phyloP scores from a whole-genome alignment of 2,113 vertebrate genomes.

The Hemibagrus wyckioides region DNA sequence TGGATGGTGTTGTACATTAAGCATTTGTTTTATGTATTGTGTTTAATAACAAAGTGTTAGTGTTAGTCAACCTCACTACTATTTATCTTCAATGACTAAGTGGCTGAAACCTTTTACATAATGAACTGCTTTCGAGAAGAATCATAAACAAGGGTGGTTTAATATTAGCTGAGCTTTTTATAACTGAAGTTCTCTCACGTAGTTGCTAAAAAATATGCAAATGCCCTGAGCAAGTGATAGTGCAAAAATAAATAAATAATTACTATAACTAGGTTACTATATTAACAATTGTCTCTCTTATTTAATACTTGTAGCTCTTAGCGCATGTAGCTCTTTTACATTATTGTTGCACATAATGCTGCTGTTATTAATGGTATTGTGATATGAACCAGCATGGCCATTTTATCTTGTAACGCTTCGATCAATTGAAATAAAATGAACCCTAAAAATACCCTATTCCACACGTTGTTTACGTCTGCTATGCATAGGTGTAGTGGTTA shows the following conservation, averaged over 20 bases:
- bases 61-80: not conserved
- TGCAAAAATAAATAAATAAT: not conserved
- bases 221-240: not conserved
- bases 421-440: not conserved
- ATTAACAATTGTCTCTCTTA: not conserved
- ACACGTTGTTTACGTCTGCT: not conserved
- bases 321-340: not conserved
- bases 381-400: not conserved
- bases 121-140: not conserved
- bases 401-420: conserved; percentile 10
- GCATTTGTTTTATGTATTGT: not conserved
- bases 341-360: not conserved
- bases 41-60: too few species aligned
- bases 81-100: not conserved
- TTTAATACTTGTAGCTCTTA: not conserved
- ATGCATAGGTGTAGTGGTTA: too few species aligned
- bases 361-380: not conserved
- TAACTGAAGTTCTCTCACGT: not conserved
- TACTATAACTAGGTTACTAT: not conserved
- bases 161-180: not conserved
- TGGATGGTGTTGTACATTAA: not conserved
- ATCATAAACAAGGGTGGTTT: not conserved
- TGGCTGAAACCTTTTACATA: not conserved
- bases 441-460: not conserved
- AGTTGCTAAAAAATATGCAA: not conserved